phyloP scores from a whole-genome alignment of 1,140 invertebrate genomes.

The Conus betulinus region DNA sequence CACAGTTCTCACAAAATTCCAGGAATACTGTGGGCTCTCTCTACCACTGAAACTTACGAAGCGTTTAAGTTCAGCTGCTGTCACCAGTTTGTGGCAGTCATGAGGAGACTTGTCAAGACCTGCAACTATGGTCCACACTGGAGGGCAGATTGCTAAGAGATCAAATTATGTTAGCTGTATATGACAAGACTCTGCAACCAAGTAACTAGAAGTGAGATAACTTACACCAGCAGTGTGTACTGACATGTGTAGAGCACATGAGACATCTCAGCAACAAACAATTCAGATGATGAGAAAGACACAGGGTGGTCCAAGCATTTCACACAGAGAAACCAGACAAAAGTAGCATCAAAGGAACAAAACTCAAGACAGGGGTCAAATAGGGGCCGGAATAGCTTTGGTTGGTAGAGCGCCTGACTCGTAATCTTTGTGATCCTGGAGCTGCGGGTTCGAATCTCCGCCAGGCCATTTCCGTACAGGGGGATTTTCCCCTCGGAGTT shows the following conservation, averaged over 20 bases:
- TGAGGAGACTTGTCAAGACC: neutral
- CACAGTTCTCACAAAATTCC: neutral
- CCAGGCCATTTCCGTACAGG: too few species aligned
- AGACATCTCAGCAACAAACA: neutral
- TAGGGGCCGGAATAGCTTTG: too few species aligned
- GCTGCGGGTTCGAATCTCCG: too few species aligned
- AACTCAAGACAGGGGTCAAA: too few species aligned
- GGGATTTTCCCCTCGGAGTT: too few species aligned
- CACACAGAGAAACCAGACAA: neutral
- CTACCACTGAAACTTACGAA: neutral
- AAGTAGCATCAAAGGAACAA: too few species aligned
- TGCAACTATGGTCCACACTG: neutral
- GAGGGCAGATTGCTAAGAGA: neutral
- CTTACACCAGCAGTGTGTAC: neutral
- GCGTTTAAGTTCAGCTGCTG: neutral
- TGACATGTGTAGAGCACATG: neutral
- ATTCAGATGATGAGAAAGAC: neutral
- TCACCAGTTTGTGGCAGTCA: neutral
- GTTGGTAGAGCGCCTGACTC: too few species aligned
- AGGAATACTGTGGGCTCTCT: neutral
- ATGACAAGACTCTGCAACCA: neutral
- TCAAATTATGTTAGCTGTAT: neutral
- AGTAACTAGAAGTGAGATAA: neutral
- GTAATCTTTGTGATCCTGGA: too few species aligned
- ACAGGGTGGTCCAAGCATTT: neutral